phyloP scores from a whole-genome alignment of 2,888 invertebrate species.

The Amitus sp. region DNA sequence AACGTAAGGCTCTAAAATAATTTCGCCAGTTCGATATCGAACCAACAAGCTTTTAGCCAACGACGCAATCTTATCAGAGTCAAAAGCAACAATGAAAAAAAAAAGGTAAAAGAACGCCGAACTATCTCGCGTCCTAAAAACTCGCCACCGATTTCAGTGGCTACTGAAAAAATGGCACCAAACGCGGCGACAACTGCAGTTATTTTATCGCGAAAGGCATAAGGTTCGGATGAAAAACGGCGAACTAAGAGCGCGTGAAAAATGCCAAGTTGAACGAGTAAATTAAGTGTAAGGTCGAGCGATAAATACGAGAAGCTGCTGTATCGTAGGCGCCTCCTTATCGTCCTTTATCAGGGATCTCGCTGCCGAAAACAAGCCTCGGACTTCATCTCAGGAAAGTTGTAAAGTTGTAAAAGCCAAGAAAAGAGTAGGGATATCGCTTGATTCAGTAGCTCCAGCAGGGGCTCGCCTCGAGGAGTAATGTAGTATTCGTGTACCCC shows the following conservation, averaged over 20 bases:
- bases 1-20: too few relatives aligned
- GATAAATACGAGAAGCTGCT: constrained; percentile 42
- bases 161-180: neutral
- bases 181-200: too few relatives aligned
- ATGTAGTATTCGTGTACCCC: constrained; percentile 55
- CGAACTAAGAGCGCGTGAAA: constrained; percentile 12
- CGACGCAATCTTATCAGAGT: neutral
- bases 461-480: constrained; percentile 51
- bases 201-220: neutral
- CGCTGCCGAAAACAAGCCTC: constrained; percentile 44
- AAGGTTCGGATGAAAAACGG: neutral
- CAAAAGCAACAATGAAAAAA: neutral
- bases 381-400: constrained; percentile 39
- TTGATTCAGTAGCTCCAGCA: constrained; percentile 55
- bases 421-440: constrained; percentile 44
- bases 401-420: constrained; percentile 39
- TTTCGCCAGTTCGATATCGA: too few relatives aligned
- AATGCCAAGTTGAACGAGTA: constrained; percentile 30
- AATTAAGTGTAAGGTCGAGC: constrained; percentile 47
- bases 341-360: constrained; percentile 50
- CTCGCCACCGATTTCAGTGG: neutral
- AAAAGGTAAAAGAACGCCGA: neutral
- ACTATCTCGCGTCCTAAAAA: neutral
- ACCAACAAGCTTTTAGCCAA: too few relatives aligned
- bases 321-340: constrained; percentile 46